Percentiles rank a stretch among this genome's conserved stretches.
Evolutionary conservation across 2,888 invertebrate genomes (phyloP).

Genomic region (Seira ritae): DNA sequence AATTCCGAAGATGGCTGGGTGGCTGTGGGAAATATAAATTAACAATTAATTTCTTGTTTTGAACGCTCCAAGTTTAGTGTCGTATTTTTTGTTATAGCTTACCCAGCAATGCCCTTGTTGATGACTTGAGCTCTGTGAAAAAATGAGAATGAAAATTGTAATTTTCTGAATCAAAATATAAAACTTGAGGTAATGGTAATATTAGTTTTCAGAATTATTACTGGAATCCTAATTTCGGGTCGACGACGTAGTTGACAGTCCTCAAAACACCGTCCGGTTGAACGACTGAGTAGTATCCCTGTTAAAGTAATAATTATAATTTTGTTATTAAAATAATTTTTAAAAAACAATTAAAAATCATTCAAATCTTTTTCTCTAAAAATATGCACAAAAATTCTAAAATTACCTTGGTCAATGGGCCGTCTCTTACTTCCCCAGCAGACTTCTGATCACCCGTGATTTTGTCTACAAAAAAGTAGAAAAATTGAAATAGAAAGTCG

Average conservation of each 20-base stretch:
- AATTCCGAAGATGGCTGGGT: constrained; percentile 18
- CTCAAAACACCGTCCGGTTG: constrained; percentile 51
- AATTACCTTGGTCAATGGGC: constrained; percentile 60
- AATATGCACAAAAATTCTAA: too few relatives aligned
- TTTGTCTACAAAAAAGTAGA: too few relatives aligned
- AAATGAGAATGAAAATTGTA: too few relatives aligned
- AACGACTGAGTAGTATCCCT: constrained; percentile 50
- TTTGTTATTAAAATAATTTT: too few relatives aligned
- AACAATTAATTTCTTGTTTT: neutral
- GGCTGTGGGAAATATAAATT: neutral
- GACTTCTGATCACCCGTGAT: constrained; percentile 56
- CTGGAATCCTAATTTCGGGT: constrained; percentile 51
- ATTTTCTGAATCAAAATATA: too few relatives aligned
- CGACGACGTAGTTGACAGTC: constrained; percentile 47
- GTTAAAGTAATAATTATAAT: too few relatives aligned
- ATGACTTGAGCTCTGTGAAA: constrained; percentile 57
- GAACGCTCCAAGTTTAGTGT: neutral
- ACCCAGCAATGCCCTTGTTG: constrained; percentile 52
- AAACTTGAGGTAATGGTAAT: too few relatives aligned
- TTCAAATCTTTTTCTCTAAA: too few relatives aligned
- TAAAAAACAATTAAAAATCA: too few relatives aligned
- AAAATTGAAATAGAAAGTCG: too few relatives aligned
- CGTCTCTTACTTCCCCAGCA: constrained; percentile 55
- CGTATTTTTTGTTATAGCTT: neutral
- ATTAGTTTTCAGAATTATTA: too few relatives aligned